phyloP scores from a whole-genome alignment of 1,140 invertebrate genomes.

The Microvelia longipes region DNA sequence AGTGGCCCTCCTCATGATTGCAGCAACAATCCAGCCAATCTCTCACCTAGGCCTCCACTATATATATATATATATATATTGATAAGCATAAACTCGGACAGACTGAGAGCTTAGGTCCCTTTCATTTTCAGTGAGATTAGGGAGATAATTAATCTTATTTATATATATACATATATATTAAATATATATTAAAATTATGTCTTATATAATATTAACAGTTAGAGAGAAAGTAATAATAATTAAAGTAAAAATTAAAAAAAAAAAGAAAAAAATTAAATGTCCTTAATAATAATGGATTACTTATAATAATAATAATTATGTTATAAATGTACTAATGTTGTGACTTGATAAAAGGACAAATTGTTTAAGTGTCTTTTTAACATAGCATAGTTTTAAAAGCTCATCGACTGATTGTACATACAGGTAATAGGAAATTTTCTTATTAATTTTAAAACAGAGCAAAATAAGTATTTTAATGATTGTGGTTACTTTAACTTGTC shows the following conservation, averaged over 20 bases:
- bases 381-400: conserved; percentile 22
- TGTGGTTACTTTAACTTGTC: conserved; percentile 25
- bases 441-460: conserved; percentile 17
- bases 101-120: conserved; percentile 5
- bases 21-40: conserved; percentile 20
- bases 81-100: conserved; percentile 13
- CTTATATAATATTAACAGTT: not conserved
- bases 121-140: conserved; percentile 22
- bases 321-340: conserved; percentile 17
- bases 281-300: conserved; percentile 10
- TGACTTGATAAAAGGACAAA: conserved; percentile 16
- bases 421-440: conserved; percentile 27
- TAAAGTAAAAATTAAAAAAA: not conserved
- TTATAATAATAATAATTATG: conserved; percentile 10
- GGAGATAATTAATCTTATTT: conserved; percentile 19
- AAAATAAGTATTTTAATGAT: conserved; percentile 21
- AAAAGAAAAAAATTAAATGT: conserved; percentile 13
- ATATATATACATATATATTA: conserved; percentile 6
- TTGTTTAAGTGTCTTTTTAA: conserved; percentile 23
- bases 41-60: conserved; percentile 14
- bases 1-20: conserved; percentile 42
- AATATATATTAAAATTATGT: not conserved
- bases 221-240: too few species aligned
- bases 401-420: conserved; percentile 25
- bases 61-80: not conserved